A percentile compares a stretch with the other conserved stretches of the same genome.
Evolutionary conservation across 2,888 invertebrate genomes (phyloP).

Genomic region (Xylota segnis): DNA sequence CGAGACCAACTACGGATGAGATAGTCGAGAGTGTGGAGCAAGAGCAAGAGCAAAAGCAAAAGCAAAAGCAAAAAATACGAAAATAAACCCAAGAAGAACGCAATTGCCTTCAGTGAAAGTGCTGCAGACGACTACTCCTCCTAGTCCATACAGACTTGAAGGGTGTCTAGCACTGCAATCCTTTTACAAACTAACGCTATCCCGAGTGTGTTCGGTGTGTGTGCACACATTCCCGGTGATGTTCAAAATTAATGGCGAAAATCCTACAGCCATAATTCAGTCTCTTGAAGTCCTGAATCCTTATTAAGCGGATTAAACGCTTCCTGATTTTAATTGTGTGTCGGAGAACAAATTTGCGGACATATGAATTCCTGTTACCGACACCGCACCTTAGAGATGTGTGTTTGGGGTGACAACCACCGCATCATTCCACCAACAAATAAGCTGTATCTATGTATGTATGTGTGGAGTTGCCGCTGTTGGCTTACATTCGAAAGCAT

Average conservation of each 20-base stretch:
- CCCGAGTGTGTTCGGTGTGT: constrained; percentile 21
- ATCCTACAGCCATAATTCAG: constrained; percentile 76
- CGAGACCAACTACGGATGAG: constrained; percentile 37
- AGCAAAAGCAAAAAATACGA: not conserved
- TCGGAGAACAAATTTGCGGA: constrained; percentile 77
- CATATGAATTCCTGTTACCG: constrained; percentile 76
- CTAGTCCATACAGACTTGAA: constrained; percentile 24
- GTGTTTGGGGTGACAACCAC: constrained; percentile 20
- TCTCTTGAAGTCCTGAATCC: constrained; percentile 77
- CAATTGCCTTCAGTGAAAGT: constrained; percentile 67
- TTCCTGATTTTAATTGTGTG: constrained; percentile 83
- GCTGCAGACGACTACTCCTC: constrained; percentile 47
- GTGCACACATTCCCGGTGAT: constrained; percentile 55
- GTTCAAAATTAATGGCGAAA: constrained; percentile 75
- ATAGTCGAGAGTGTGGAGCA: constrained; percentile 36
- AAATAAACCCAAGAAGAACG: constrained; percentile 45
- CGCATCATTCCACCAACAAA: constrained; percentile 20
- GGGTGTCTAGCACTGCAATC: constrained; percentile 62
- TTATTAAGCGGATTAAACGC: constrained; percentile 84
- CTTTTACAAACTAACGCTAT: constrained; percentile 55
- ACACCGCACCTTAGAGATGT: constrained; percentile 68
- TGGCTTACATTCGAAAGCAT: constrained; percentile 64
- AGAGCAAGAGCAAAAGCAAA: too few species aligned
- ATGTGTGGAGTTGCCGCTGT: not conserved
- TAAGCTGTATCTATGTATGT: constrained; percentile 20